A percentile compares a stretch with the other conserved stretches of the same genome.
Evolutionary conservation across 2,113 vertebrate genomes (phyloP).

Genomic region (Gymnorhina tibicen): DNA sequence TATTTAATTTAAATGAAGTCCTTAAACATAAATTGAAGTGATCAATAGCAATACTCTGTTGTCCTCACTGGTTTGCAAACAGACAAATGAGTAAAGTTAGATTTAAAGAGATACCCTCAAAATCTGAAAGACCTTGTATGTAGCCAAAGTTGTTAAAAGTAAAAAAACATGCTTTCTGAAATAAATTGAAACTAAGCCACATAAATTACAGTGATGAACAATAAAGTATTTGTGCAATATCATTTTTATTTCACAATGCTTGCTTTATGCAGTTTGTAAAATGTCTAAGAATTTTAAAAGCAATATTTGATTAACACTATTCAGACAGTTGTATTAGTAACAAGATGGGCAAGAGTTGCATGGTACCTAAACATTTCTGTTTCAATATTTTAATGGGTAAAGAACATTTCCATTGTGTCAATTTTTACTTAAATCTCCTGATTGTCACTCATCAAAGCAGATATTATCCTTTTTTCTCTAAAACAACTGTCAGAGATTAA

Average conservation of each 20-base stretch:
- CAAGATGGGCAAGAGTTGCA: neutral
- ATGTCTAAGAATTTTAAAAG: neutral
- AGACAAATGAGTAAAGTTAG: neutral
- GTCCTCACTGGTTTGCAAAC: neutral
- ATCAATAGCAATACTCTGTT: neutral
- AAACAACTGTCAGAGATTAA: neutral
- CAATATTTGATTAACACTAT: neutral
- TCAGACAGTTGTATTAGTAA: neutral
- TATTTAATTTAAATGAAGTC: neutral
- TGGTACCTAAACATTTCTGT: neutral
- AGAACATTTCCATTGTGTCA: neutral
- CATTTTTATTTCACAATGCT: neutral
- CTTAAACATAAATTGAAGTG: neutral
- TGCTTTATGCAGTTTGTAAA: neutral
- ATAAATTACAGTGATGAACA: neutral
- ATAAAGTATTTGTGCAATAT: neutral
- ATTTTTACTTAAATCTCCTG: neutral
- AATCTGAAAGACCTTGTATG: neutral
- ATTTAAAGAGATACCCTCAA: neutral
- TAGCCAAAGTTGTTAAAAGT: neutral
- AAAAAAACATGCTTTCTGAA: neutral
- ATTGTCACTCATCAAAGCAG: neutral
- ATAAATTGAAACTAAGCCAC: neutral
- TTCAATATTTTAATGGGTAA: neutral
- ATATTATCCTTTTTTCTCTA: neutral